A percentile compares a stretch with the other conserved stretches of the same genome.
These are phyloP conservation scores for Sturmia bella DNA, from an alignment of 2,888 invertebrate genomes.

Conservation along the genomic window DNA sequence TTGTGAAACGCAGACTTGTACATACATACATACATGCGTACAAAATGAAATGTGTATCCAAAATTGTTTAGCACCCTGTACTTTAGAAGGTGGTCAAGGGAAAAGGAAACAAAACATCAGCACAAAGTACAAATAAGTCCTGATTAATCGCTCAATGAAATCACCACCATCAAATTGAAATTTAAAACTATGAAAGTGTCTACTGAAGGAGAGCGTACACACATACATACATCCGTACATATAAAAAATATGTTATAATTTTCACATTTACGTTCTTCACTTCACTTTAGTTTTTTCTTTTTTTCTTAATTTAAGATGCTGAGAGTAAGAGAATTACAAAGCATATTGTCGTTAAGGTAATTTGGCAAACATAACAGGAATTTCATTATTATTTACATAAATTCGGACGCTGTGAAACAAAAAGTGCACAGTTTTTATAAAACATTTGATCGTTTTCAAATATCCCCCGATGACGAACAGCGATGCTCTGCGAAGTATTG, in stretches of 20 bases:
- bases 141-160: slow-evolving; percentile 63
- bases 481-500: too few relatives aligned
- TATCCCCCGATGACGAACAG: too few relatives aligned
- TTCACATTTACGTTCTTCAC: neutral
- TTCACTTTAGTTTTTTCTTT: slow-evolving; percentile 30
- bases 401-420: too few relatives aligned
- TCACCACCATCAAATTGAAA: slow-evolving; percentile 63
- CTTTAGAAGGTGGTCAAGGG: neutral
- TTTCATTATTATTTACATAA: slow-evolving; percentile 39
- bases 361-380: slow-evolving; percentile 49
- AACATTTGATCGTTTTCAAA: too few relatives aligned
- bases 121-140: slow-evolving; percentile 49
- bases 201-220: slow-evolving; percentile 9
- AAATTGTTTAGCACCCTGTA: slow-evolving; percentile 20
- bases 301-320: slow-evolving; percentile 24
- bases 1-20: neutral
- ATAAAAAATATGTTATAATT: too few relatives aligned
- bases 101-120: slow-evolving; percentile 11
- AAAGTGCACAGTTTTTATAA: too few relatives aligned
- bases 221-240: neutral
- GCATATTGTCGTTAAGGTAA: slow-evolving; percentile 45
- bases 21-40: neutral
- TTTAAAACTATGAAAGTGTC: slow-evolving; percentile 45
- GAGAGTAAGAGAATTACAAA: slow-evolving; percentile 31
- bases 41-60: neutral